A percentile compares a stretch with the other conserved stretches of the same genome.
These are phyloP conservation scores for Cancer borealis DNA, from an alignment of 2,888 invertebrate species.

Conservation along the genomic window DNA sequence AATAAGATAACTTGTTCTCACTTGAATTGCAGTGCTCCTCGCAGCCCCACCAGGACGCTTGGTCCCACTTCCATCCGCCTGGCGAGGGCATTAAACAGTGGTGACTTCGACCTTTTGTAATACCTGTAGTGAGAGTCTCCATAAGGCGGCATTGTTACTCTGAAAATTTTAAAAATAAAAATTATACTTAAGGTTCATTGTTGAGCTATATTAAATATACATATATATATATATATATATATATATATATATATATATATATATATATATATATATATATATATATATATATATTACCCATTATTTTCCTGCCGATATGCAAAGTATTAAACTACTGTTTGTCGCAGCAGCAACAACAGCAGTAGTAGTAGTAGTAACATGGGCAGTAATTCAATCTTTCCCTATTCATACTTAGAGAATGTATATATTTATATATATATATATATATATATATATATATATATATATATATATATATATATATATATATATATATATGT, in stretches of 20 bases:
- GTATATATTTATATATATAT: too few relatives aligned
- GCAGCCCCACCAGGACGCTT: conserved; percentile 30
- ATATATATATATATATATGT: too few relatives aligned
- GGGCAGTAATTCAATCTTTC: too few relatives aligned
- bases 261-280: not conserved
- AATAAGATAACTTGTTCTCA: not conserved
- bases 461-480: too few relatives aligned
- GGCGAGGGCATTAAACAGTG: conserved; percentile 31
- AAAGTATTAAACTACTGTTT: not conserved
- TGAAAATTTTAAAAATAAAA: not conserved
- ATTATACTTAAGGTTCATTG: not conserved
- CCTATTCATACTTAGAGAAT: too few relatives aligned
- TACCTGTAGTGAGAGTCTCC: conserved; percentile 38
- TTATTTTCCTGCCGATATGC: not conserved
- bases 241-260: not conserved
- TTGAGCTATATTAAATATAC: not conserved
- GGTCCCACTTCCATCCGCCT: conserved; percentile 14
- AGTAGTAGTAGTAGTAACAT: not conserved
- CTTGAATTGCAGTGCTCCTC: not conserved
- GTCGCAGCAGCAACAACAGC: not conserved
- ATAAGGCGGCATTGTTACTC: conserved; percentile 47
- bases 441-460: too few relatives aligned
- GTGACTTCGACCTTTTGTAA: conserved; percentile 40
- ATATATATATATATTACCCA: not conserved
- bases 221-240: not conserved